phyloP scores from a whole-genome alignment of 2,113 vertebrate species.

The Hemibagrus wyckioides region DNA sequence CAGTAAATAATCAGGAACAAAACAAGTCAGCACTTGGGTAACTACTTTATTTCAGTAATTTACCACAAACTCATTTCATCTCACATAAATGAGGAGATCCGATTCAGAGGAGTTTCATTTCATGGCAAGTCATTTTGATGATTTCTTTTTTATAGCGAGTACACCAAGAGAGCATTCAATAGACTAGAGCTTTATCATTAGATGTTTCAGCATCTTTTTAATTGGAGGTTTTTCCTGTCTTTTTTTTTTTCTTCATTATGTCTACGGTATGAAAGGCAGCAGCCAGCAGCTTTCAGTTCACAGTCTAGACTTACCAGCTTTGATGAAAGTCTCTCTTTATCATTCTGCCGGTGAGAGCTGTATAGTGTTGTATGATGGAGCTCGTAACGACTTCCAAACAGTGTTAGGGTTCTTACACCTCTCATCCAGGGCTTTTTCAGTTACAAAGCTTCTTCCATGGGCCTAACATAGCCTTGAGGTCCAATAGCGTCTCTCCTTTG shows the following conservation, averaged over 20 bases:
- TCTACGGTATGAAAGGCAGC: conserved; percentile 14
- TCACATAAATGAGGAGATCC: conserved; percentile 11
- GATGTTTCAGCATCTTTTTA: conserved; percentile 28
- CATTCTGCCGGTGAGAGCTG: conserved; percentile 16
- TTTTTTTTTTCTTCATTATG: background rate
- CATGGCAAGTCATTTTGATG: conserved; percentile 9
- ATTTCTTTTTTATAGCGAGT: background rate
- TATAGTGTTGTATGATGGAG: conserved; percentile 15
- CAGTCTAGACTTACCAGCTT: conserved; percentile 16
- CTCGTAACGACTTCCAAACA: conserved; percentile 7
- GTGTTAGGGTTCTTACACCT: background rate
- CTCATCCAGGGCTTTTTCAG: background rate
- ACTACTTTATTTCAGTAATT: conserved; percentile 13
- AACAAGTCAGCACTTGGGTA: background rate
- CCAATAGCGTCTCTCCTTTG: background rate
- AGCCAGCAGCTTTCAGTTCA: conserved; percentile 23
- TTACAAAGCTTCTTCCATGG: background rate
- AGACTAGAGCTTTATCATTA: conserved; percentile 14
- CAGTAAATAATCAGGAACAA: conserved; percentile 10
- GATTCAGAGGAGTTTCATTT: conserved; percentile 31
- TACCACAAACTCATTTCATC: conserved; percentile 18
- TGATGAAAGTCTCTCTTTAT: conserved; percentile 29
- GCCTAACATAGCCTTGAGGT: background rate
- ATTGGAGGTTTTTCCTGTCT: background rate
- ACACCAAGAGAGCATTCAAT: background rate